These are phyloP conservation scores for Odocoileus virginianus DNA, from an alignment of 2,113 vertebrate genomes.

Conservation along the genomic window DNA sequence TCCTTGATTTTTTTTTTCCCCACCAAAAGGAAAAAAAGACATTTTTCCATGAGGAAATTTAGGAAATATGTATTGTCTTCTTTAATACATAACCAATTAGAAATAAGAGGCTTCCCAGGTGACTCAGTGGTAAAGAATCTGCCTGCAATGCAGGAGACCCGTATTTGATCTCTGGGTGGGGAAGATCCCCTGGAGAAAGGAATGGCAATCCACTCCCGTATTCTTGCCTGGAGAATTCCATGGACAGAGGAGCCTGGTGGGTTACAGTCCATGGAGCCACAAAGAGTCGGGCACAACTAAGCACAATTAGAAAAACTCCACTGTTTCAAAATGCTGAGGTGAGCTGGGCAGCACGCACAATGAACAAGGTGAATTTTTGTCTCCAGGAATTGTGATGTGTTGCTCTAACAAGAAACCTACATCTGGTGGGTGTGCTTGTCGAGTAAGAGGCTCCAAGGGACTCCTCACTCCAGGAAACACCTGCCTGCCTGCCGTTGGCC, in stretches of 20 bases:
- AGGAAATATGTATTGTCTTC: neutral
- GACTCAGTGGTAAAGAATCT: neutral
- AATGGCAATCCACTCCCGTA: neutral
- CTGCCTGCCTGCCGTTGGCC: neutral
- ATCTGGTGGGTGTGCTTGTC: neutral
- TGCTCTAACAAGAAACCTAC: neutral
- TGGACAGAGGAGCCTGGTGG: neutral
- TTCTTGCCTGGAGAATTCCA: neutral
- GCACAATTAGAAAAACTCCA: neutral
- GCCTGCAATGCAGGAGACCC: neutral
- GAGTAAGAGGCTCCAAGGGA: neutral
- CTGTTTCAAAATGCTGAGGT: too few species aligned
- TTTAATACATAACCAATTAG: neutral
- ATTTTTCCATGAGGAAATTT: neutral
- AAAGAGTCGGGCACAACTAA: neutral
- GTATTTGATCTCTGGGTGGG: neutral
- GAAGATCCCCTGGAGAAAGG: neutral
- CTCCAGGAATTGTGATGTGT: rapidly evolving
- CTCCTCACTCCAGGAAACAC: neutral
- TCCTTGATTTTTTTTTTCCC: neutral
- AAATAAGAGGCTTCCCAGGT: neutral
- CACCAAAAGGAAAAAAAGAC: neutral
- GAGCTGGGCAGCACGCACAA: rapidly evolving
- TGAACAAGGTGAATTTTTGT: rapidly evolving
- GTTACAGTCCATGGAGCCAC: neutral